Conservation (phyloP, 2,888 invertebrate genomes). For the Drosophila mimetica region DNA sequence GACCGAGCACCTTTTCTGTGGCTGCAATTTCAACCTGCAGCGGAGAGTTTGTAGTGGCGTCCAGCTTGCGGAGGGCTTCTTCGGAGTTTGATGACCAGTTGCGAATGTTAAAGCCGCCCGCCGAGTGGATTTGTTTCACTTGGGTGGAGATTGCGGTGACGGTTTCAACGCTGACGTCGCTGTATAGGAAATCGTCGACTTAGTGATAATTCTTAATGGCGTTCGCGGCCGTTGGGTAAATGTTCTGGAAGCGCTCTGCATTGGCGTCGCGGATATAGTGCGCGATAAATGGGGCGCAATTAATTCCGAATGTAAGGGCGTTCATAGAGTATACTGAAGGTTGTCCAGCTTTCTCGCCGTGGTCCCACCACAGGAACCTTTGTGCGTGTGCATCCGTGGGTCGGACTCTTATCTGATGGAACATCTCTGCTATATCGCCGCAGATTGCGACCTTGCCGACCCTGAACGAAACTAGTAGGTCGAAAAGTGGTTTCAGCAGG, state of each 20-base stretch:
- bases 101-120: constrained; percentile 6
- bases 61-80: constrained; percentile 1
- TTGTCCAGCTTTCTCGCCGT: neutral
- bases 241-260: neutral
- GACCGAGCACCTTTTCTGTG: neutral
- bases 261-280: neutral
- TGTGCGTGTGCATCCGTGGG: neutral
- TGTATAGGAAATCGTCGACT: neutral
- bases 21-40: neutral
- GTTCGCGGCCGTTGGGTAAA: neutral
- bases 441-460: neutral
- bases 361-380: constrained; percentile 5
- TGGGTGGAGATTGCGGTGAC: neutral
- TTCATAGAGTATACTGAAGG: neutral
- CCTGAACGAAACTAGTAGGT: neutral
- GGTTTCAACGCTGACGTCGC: neutral
- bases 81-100: constrained; percentile 3
- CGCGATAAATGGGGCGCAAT: constrained; percentile 1
- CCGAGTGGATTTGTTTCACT: neutral
- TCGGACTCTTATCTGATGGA: neutral
- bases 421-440: neutral
- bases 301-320: neutral
- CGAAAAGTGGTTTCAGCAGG: neutral
- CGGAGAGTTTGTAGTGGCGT: neutral
- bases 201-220: neutral